Percentiles rank a stretch among this genome's conserved stretches.
These are phyloP conservation scores for Punctoribates punctum DNA, from an alignment of 2,888 invertebrate genomes.

Conservation along the genomic window DNA sequence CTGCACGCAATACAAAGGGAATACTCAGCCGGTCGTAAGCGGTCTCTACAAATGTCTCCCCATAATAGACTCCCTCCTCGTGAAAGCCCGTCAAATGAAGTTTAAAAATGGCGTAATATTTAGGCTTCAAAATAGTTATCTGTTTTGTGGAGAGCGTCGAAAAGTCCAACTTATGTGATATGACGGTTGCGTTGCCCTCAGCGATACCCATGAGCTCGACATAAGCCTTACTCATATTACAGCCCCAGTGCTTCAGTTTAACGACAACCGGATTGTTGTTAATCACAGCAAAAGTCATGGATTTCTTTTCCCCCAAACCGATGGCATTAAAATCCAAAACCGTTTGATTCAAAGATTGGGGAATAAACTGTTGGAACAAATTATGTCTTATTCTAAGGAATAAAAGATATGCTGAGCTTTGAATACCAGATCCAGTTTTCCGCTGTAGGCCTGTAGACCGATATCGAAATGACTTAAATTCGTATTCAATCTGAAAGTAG, in stretches of 20 bases:
- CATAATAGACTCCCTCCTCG: slow-evolving; percentile 65
- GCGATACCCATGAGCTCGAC: slow-evolving; percentile 61
- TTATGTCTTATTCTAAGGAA: not conserved
- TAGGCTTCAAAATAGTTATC: slow-evolving; percentile 59
- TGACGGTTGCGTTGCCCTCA: slow-evolving; percentile 55
- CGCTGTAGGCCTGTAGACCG: slow-evolving; percentile 69
- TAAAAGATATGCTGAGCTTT: not conserved
- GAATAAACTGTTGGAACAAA: slow-evolving; percentile 53
- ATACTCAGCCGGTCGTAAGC: slow-evolving; percentile 60
- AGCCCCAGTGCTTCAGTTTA: slow-evolving; percentile 57
- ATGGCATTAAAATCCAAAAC: slow-evolving; percentile 59
- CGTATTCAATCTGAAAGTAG: slow-evolving; percentile 65
- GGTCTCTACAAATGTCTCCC: slow-evolving; percentile 69
- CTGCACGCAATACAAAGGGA: slow-evolving; percentile 70
- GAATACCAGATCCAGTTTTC: slow-evolving; percentile 62
- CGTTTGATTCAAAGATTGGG: slow-evolving; percentile 51
- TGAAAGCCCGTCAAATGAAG: slow-evolving; percentile 67
- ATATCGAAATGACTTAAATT: slow-evolving; percentile 69
- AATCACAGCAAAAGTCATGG: slow-evolving; percentile 66
- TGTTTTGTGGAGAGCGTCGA: slow-evolving; percentile 53
- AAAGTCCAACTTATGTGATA: slow-evolving; percentile 54
- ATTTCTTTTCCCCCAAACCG: slow-evolving; percentile 61
- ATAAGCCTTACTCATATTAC: slow-evolving; percentile 61
- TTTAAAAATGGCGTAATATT: slow-evolving; percentile 67
- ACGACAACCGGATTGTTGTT: slow-evolving; percentile 71